Percentiles rank a stretch among this genome's conserved stretches.
Evolutionary conservation across 2,113 vertebrate genomes (phyloP).

Genomic region (Eonycteris spelaea): DNA sequence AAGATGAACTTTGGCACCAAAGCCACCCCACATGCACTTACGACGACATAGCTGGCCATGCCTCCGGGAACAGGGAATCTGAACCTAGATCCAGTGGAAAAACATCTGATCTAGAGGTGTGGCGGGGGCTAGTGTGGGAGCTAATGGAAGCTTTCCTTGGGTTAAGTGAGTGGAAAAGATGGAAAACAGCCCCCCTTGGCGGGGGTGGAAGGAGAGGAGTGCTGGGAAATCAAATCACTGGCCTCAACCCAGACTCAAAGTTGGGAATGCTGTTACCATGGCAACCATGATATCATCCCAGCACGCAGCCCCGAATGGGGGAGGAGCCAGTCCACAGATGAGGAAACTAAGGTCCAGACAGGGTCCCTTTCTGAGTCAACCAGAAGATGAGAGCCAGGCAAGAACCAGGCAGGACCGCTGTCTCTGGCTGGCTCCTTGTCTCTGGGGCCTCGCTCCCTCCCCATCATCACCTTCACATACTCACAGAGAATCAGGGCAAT

Average conservation of each 20-base stretch:
- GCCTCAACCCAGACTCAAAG: conserved; percentile 59
- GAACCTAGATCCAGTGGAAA: neutral
- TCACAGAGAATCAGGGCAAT: conserved; percentile 93
- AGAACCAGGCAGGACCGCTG: neutral
- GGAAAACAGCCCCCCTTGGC: conserved; percentile 13
- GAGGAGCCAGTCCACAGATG: neutral
- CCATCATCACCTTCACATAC: conserved; percentile 68
- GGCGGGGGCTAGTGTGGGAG: conserved; percentile 4
- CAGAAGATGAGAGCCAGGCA: neutral
- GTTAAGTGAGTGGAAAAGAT: conserved; percentile 3
- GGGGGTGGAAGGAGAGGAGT: neutral
- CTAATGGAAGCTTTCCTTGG: conserved; percentile 23
- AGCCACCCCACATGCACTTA: neutral
- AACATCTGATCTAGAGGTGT: neutral
- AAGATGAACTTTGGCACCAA: neutral
- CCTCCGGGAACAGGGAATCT: neutral
- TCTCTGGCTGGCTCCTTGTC: neutral
- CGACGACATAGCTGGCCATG: neutral
- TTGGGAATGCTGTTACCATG: conserved; percentile 62
- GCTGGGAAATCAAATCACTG: conserved; percentile 57
- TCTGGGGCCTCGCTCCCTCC: neutral
- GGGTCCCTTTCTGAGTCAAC: neutral
- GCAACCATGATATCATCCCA: conserved; percentile 32
- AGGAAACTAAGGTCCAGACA: conserved; percentile 54
- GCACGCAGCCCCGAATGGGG: neutral